Conservation (phyloP, 35 echinoderm and acorn worm genomes). For the Diadema setosum region DNA sequence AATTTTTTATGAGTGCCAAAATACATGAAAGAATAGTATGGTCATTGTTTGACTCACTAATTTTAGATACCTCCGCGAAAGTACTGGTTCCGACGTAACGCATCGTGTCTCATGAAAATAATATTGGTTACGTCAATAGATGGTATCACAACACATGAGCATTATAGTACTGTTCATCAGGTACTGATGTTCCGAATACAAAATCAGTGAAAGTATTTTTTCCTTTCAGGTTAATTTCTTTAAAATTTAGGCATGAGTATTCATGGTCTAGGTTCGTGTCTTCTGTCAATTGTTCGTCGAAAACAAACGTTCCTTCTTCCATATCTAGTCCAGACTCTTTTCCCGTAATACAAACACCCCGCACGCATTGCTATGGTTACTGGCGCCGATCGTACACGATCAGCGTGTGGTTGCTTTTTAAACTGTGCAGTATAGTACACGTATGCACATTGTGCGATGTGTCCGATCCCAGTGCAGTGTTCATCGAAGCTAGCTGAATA, state of each 20-base stretch:
- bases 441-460: background rate
- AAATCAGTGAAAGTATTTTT: background rate
- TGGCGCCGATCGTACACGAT: background rate
- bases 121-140: background rate
- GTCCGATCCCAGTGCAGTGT: too few relatives aligned
- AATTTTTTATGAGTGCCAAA: background rate
- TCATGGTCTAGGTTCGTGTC: background rate
- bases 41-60: background rate
- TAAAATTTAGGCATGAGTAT: background rate
- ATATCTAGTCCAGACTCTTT: background rate
- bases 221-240: background rate
- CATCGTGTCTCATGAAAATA: background rate
- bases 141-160: background rate
- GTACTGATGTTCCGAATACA: background rate
- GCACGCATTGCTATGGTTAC: background rate
- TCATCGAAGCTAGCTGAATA: too few relatives aligned
- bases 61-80: background rate
- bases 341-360: background rate
- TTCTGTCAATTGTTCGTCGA: background rate
- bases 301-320: background rate
- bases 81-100: background rate
- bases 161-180: background rate
- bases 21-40: background rate
- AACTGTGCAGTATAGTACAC: background rate
- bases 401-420: background rate